Evolutionary conservation across 2,888 invertebrate genomes (phyloP), one percentile per base, ranked within the genome.

Genomic region (Thelaira solivaga): DNA sequence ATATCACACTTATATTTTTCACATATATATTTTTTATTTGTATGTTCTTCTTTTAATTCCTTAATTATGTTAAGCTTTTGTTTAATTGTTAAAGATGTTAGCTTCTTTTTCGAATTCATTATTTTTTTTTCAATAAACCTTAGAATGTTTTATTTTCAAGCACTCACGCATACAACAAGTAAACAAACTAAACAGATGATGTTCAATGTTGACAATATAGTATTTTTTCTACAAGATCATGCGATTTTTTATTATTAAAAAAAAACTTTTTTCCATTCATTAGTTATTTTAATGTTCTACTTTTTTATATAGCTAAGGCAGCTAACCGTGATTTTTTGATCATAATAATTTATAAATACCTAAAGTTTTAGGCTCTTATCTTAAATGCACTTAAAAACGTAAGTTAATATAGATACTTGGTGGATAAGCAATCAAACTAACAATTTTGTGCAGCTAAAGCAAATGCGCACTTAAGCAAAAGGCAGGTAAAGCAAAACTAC

Each of bases 1-100:
- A 61, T 51, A 31, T 61, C 34, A 43, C 53, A 43, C 18, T 61
- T 51, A 45, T 71, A 62, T 62, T 61, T 71, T 71, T 43, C 31
- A 18, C 69, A 69, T 8, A 69, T 18, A 39, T 20, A 29, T 51
- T 59, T 69, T 16, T 61, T 69, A 10, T 41, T 24, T n/a, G 11
- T 26, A 36, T 62, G 22, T n/a, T 29, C 24, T 53, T 69, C 69
- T 53, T 71, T 62, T 7, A 71, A 51, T 61, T 43, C 51, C 34
- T 71, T 61, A 41, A 71, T 71, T 43, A 61, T 31, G 11, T 62
- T 53, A 8, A 61, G 2, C 43, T 41, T 59, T 29, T 41, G 26
- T 41, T 59, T 26, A 29, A 59, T 41, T 26, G 41, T 18, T 11
- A 59, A 18, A n/a, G n/a, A n/a, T n/a, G n/a, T n/a, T n/a, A n/a